A percentile compares a stretch with the other conserved stretches of the same genome.
These are phyloP conservation scores for Muscicapa striata DNA, from an alignment of 2,797 vertebrate genomes.

Conservation along the genomic window DNA sequence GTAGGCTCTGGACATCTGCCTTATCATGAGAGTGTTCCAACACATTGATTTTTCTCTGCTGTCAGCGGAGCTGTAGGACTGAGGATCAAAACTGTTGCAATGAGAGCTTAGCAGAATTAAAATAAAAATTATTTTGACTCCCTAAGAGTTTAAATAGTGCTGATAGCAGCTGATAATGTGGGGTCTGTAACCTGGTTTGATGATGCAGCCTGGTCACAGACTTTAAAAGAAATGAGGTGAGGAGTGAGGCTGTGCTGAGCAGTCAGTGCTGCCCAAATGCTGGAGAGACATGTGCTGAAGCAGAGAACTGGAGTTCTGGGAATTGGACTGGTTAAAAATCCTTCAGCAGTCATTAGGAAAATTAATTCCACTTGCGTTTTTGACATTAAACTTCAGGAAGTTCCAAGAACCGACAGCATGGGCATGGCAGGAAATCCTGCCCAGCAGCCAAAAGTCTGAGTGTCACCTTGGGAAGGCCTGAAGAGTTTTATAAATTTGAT, in stretches of 20 bases:
- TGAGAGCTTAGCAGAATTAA: not conserved
- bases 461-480: not conserved
- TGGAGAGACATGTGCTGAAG: not conserved
- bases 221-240: not conserved
- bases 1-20: not conserved
- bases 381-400: not conserved
- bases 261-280: not conserved
- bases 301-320: not conserved
- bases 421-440: not conserved
- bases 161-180: not conserved
- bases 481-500: not conserved
- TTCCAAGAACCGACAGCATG: fast-evolving
- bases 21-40: not conserved
- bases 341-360: not conserved
- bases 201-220: not conserved
- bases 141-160: not conserved
- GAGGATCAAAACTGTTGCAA: not conserved
- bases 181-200: not conserved
- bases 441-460: not conserved
- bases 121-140: not conserved
- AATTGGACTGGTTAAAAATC: not conserved
- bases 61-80: not conserved
- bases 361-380: not conserved
- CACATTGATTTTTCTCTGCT: not conserved
- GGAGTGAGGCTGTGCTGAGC: not conserved